Percentiles rank a stretch among this genome's conserved stretches.
phyloP scores from a whole-genome alignment of 2,888 invertebrate genomes.

The Hirtodrosophila histrioides region DNA sequence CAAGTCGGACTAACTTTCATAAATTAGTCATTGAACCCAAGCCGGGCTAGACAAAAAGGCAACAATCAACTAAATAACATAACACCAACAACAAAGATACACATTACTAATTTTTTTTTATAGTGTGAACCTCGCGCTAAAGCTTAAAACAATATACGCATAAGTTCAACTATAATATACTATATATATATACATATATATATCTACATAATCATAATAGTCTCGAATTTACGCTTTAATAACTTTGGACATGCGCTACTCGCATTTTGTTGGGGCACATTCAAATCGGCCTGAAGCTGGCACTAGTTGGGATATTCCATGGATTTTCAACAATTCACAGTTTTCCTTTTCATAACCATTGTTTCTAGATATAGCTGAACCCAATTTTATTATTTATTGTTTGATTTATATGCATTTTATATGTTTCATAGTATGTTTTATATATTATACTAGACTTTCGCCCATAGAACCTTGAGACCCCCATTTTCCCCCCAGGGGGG shows the following conservation, averaged over 20 bases:
- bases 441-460: no score
- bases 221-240: constrained; percentile 70
- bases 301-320: not conserved
- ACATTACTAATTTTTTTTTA: constrained; percentile 65
- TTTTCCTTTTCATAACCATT: no score
- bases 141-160: constrained; percentile 65
- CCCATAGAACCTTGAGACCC: no score
- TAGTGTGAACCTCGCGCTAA: constrained; percentile 65
- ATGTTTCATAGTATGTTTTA: no score
- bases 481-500: no score
- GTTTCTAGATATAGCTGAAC: no score
- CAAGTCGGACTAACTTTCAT: constrained; percentile 69
- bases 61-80: constrained; percentile 60
- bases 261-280: constrained; percentile 15
- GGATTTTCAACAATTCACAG: no score
- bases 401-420: no score
- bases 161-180: constrained; percentile 6
- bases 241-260: constrained; percentile 54
- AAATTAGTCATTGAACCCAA: constrained; percentile 77
- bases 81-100: constrained; percentile 31
- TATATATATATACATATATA: constrained; percentile 7
- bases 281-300: no score
- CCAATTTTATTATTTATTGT: no score
- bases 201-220: constrained; percentile 56
- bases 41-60: constrained; percentile 33